Conservation (phyloP, 2,888 invertebrate species). For the Acleris holmiana region DNA sequence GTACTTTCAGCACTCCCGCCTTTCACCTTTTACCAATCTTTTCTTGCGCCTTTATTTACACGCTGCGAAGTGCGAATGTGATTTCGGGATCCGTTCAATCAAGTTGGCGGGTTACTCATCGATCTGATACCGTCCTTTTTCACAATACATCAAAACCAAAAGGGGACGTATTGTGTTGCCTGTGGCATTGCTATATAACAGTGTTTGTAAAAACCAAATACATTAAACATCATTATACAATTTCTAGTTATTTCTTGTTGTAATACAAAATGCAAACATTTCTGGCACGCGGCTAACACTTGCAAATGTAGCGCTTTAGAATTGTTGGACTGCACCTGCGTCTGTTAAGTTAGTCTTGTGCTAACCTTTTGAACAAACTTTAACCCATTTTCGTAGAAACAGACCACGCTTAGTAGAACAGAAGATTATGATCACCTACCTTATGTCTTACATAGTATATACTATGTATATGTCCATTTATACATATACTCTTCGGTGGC, state of each 20-base stretch:
- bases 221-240: not conserved
- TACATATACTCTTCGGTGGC: too few species aligned
- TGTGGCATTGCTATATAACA: too few species aligned
- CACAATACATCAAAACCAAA: conserved; percentile 8
- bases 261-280: not conserved
- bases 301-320: conserved; percentile 15
- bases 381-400: too few species aligned
- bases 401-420: too few species aligned
- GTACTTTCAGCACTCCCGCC: conserved; percentile 55
- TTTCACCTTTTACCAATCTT: conserved; percentile 66
- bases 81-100: conserved; percentile 36
- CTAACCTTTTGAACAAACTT: not conserved
- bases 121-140: conserved; percentile 6
- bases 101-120: conserved; percentile 16
- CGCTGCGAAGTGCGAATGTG: conserved; percentile 39
- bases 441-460: too few species aligned
- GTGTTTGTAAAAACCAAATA: not conserved
- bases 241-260: not conserved
- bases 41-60: conserved; percentile 48
- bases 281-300: conserved; percentile 5
- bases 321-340: conserved; percentile 13
- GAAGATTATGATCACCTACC: too few species aligned
- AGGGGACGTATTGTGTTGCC: not conserved
- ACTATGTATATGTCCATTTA: too few species aligned
- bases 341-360: not conserved